Conservation (phyloP, 2,888 invertebrate genomes). For the Ophioninae sp. region DNA sequence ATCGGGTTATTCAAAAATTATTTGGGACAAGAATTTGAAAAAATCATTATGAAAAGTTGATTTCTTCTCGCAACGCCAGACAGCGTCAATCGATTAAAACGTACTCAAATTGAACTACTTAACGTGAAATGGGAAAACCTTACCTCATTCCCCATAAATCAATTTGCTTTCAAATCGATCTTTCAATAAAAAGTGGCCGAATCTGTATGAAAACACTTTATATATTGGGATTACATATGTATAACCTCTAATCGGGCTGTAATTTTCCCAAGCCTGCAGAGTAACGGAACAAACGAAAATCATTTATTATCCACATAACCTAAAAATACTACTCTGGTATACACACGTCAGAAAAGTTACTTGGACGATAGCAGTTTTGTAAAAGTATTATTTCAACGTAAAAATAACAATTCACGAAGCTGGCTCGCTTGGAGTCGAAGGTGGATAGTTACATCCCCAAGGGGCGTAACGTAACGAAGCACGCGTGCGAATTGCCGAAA, state of each 20-base stretch:
- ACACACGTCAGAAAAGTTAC: not conserved
- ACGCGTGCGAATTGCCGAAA: slow-evolving; percentile 73
- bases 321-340: not conserved
- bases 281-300: not conserved
- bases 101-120: not conserved
- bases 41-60: no score
- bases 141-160: no score
- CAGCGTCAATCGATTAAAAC: no score
- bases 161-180: no score
- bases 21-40: no score
- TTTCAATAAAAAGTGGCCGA: no score
- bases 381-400: not conserved
- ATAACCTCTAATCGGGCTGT: not conserved
- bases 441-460: slow-evolving; percentile 24
- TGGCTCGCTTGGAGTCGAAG: slow-evolving; percentile 34
- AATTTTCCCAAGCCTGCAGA: not conserved
- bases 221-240: no score
- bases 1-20: no score
- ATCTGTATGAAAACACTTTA: no score
- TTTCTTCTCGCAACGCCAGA: no score
- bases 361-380: not conserved
- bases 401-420: not conserved
- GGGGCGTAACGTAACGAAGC: slow-evolving; percentile 59
- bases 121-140: not conserved
- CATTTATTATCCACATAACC: not conserved